A percentile compares a stretch with the other conserved stretches of the same genome.
Evolutionary conservation across 2,113 vertebrate species (phyloP).

Genomic region (Dicrurus megarhynchus): DNA sequence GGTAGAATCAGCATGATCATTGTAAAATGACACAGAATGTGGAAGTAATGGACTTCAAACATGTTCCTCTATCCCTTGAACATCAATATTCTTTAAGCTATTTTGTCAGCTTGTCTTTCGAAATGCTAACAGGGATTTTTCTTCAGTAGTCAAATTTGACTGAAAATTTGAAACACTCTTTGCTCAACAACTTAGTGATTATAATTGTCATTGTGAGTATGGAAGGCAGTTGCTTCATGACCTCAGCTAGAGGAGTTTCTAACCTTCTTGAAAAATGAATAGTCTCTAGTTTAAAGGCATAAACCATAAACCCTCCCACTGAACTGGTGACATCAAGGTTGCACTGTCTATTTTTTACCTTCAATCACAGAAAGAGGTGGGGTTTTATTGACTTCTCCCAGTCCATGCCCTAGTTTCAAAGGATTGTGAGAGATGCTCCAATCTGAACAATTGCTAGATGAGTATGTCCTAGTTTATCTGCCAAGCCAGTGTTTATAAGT

Average conservation of each 20-base stretch:
- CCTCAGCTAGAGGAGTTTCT: not conserved
- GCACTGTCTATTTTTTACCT: not conserved
- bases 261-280: not conserved
- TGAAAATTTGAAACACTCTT: not conserved
- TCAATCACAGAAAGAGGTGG: not conserved
- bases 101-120: not conserved
- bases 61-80: not conserved
- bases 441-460: not conserved
- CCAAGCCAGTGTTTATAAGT: not conserved
- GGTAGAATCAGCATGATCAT: not conserved
- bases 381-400: not conserved
- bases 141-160: not conserved
- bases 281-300: not conserved
- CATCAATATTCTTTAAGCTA: not conserved
- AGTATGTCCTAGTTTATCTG: not conserved
- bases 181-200: not conserved
- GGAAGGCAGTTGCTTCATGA: not conserved
- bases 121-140: not conserved
- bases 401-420: not conserved
- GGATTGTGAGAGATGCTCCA: not conserved
- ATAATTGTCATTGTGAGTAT: not conserved
- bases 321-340: not conserved
- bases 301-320: not conserved
- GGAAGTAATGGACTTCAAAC: not conserved
- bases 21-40: not conserved